Percentiles rank a stretch among this genome's conserved stretches.
These are phyloP conservation scores for Tachystola acroxantha DNA, from an alignment of 2,888 invertebrate genomes.

Conservation along the genomic window DNA sequence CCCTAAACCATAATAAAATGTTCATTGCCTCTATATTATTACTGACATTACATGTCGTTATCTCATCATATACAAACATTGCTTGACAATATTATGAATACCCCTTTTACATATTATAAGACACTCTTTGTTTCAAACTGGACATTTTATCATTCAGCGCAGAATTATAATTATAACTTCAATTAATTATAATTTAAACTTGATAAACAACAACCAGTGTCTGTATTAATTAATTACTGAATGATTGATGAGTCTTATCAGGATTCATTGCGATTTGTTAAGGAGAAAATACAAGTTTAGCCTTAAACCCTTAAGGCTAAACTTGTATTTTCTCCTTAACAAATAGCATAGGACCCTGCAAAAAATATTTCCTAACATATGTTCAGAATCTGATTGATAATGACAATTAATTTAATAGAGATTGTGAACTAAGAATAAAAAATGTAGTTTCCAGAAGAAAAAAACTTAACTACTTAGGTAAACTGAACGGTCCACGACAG, in stretches of 20 bases:
- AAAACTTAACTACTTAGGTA: no score
- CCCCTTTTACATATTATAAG: conserved; percentile 24
- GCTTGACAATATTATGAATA: conserved; percentile 20
- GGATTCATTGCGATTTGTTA: conserved; percentile 12
- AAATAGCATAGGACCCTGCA: conserved; percentile 13
- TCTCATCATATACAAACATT: conserved; percentile 13
- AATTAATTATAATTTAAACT: conserved; percentile 16
- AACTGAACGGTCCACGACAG: no score
- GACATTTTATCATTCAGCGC: conserved; percentile 16
- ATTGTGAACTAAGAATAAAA: no score
- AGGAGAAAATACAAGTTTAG: no score
- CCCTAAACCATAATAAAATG: no score
- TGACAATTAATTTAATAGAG: no score
- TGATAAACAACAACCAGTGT: conserved; percentile 31
- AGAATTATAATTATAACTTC: conserved; percentile 13
- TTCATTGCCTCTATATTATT: no score
- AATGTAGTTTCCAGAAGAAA: no score
- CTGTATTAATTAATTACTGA: conserved; percentile 35
- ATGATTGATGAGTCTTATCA: conserved; percentile 30
- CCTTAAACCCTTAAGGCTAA: no score
- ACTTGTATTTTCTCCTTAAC: no score
- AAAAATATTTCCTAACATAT: conserved; percentile 30
- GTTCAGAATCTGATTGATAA: conserved; percentile 36
- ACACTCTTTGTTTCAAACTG: conserved; percentile 18
- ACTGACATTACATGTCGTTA: no score